Evolutionary conservation across 2,888 invertebrate species (phyloP), one percentile per base, ranked within the genome.

Genomic region (Agonopterix subpropinquella): DNA sequence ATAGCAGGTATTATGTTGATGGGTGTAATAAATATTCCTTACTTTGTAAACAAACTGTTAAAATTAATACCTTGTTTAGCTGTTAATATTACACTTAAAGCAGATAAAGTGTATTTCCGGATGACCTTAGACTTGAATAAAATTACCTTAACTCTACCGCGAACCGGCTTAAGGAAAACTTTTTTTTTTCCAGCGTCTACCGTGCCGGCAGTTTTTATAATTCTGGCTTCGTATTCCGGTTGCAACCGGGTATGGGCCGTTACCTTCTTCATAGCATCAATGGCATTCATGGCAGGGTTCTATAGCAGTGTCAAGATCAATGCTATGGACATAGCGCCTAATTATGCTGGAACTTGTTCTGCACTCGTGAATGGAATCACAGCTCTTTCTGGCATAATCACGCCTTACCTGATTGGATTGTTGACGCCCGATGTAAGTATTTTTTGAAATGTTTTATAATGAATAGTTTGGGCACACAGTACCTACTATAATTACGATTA

Each of bases 241-340:
- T 92, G 92, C 64, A 79, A 92, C 60, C 69, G 87, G 10, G 43
- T 71, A 11, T 62, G 75, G 53, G 67, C 88, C 45, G 89, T 92
- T 5, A 84, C 89, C 42, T 76, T 91, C 50, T 91, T 92, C 67
- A 90, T 92, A 47, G 70, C 90, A 36, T 90, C 87, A 36, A 90
- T 92, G 91, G 90, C 90, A 37, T 89, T 92, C 53, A 92, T 93
- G 92, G 93, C 92, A 1, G 90, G 92, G 1, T 93, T 91, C 72
- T 93, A 93, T 64, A 91, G 92, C 59, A 91, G 91, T 51, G 89
- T 92, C 64, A 91, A 92, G 70, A 91, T 92, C 48, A 92, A 92
- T 69, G 90, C 91, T 3, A 83, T 92, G 72, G 92, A 92, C 62
- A 81, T 92, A 28, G 89, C 91, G 0, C 91, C 91, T 0, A 92